phyloP scores from a whole-genome alignment of 2,797 vertebrate genomes.

The Lacerta agilis region DNA sequence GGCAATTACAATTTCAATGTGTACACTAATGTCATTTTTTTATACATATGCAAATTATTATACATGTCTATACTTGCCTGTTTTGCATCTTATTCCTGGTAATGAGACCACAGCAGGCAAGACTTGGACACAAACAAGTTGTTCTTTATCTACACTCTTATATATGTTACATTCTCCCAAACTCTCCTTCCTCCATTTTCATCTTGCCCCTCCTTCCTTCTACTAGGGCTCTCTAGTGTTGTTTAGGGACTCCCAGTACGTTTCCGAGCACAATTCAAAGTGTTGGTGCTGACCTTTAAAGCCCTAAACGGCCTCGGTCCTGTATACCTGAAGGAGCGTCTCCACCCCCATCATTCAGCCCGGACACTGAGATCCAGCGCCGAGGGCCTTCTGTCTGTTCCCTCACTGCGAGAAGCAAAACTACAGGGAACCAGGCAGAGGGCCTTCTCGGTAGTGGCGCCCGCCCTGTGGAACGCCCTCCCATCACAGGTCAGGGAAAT shows the following conservation, averaged over 20 bases:
- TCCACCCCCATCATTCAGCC: too few relatives aligned
- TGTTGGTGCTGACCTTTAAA: too few relatives aligned
- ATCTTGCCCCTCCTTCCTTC: background rate
- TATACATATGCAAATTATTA: slow-evolving; percentile 6
- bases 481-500: too few relatives aligned
- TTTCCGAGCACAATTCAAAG: too few relatives aligned
- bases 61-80: slow-evolving; percentile 8
- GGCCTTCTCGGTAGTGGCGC: too few relatives aligned
- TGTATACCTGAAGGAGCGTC: too few relatives aligned
- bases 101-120: background rate
- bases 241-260: background rate
- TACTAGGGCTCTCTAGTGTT: background rate
- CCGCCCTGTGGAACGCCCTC: too few relatives aligned
- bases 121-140: slow-evolving; percentile 4
- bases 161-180: background rate
- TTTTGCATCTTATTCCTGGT: slow-evolving; percentile 4
- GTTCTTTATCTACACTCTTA: background rate
- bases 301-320: too few relatives aligned
- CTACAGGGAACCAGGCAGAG: too few relatives aligned
- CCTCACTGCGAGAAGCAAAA: too few relatives aligned
- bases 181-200: background rate
- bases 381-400: too few relatives aligned
- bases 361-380: too few relatives aligned
- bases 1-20: slow-evolving; percentile 7
- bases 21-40: background rate